Conservation (phyloP, 2,888 invertebrate genomes). For the Formica aserva region DNA sequence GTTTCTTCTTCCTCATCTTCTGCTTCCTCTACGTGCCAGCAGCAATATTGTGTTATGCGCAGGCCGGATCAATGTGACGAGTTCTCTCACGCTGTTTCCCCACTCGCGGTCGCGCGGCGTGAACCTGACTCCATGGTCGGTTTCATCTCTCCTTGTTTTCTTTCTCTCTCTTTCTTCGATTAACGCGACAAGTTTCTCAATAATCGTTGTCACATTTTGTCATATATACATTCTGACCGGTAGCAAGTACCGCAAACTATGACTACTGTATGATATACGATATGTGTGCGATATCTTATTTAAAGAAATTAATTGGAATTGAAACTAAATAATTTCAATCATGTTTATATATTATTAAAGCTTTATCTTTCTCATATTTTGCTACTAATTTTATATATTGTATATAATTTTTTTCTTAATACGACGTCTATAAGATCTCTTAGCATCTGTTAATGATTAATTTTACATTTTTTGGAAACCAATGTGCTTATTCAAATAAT, state of each 20-base stretch:
- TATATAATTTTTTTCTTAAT: background rate
- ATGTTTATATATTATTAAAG: background rate
- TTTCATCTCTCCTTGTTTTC: background rate
- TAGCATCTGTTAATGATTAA: background rate
- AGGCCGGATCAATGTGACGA: conserved; percentile 34
- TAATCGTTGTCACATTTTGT: background rate
- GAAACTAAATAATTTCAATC: background rate
- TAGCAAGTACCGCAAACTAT: background rate
- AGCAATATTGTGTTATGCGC: conserved; percentile 5
- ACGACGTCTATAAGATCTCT: conserved; percentile 8
- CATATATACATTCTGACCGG: background rate
- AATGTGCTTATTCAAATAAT: background rate
- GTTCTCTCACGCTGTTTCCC: conserved; percentile 71
- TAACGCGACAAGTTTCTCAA: conserved; percentile 11
- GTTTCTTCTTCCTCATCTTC: conserved; percentile 58
- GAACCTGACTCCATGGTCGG: background rate
- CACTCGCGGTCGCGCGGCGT: conserved; percentile 58
- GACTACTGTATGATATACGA: background rate
- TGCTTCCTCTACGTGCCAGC: conserved; percentile 29
- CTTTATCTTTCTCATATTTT: background rate
- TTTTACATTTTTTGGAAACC: background rate
- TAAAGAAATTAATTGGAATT: background rate
- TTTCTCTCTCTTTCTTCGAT: conserved; percentile 12
- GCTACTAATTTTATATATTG: background rate
- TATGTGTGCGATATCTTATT: background rate